These are phyloP conservation scores for Drosophila pruinosa DNA, from an alignment of 1,140 invertebrate species.

Conservation along the genomic window DNA sequence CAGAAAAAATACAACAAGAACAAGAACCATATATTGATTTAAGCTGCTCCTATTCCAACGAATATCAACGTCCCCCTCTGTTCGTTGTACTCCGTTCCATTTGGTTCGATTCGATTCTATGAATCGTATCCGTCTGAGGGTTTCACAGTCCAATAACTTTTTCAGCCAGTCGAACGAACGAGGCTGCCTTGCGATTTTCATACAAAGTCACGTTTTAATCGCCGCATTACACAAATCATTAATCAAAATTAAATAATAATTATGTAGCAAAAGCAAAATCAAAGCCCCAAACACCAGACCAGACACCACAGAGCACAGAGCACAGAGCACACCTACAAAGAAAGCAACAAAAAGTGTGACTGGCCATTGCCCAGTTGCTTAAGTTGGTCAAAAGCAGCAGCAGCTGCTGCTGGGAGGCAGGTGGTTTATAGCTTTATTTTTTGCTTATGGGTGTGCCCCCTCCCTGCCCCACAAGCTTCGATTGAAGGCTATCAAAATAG, in stretches of 20 bases:
- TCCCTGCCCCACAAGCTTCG: background rate
- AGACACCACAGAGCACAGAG: background rate
- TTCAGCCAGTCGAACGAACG: background rate
- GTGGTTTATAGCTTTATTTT: conserved; percentile 11
- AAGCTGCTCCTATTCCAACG: conserved; percentile 53
- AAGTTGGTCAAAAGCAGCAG: conserved; percentile 16
- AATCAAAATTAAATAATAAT: conserved; percentile 81
- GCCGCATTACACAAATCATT: conserved; percentile 68
- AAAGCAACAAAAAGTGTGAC: conserved; percentile 33
- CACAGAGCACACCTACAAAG: conserved; percentile 6
- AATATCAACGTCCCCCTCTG: conserved; percentile 22
- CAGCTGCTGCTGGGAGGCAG: conserved; percentile 14
- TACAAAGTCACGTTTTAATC: conserved; percentile 77
- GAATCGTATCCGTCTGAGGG: conserved; percentile 27
- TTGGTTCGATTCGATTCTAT: conserved; percentile 29
- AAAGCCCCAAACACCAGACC: conserved; percentile 12
- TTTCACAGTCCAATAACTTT: conserved; percentile 56
- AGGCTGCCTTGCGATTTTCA: conserved; percentile 46
- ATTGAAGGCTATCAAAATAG: conserved; percentile 46
- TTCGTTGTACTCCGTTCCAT: background rate
- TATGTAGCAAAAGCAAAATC: conserved; percentile 48
- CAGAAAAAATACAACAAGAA: too few species aligned
- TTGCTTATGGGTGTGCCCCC: conserved; percentile 49
- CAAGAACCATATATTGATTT: conserved; percentile 60
- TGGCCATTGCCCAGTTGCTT: conserved; percentile 19